phyloP scores from a whole-genome alignment of 2,797 vertebrate species.

The Vireo griseus region DNA sequence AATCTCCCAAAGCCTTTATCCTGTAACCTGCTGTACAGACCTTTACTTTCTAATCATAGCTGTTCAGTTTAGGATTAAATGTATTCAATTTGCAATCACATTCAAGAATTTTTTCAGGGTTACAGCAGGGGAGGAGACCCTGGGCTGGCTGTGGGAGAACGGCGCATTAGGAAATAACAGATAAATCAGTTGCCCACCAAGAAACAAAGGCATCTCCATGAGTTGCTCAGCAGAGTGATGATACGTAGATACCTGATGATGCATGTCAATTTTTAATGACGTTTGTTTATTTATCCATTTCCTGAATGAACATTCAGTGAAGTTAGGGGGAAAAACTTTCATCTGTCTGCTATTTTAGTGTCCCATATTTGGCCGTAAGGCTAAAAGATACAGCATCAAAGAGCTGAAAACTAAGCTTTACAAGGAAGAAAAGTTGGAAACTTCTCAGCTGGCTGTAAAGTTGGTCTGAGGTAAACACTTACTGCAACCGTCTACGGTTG shows the following conservation, averaged over 20 bases:
- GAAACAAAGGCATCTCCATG: background rate
- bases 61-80: background rate
- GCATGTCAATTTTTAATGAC: background rate
- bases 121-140: background rate
- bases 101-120: background rate
- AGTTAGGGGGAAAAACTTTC: accelerated
- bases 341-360: background rate
- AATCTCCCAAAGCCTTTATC: background rate
- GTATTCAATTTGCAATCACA: background rate
- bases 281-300: background rate
- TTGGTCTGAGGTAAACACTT: background rate
- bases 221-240: background rate
- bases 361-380: background rate
- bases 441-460: too few species aligned
- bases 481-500: accelerated
- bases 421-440: background rate
- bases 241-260: background rate
- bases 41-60: background rate
- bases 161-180: background rate
- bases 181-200: accelerated
- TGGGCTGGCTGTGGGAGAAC: background rate
- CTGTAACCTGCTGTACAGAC: background rate
- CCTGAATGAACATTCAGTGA: background rate
- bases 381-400: background rate
- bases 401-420: background rate